A percentile compares a stretch with the other conserved stretches of the same genome.
phyloP scores from a whole-genome alignment of 1,140 invertebrate species.

The Argopecten irradians region DNA sequence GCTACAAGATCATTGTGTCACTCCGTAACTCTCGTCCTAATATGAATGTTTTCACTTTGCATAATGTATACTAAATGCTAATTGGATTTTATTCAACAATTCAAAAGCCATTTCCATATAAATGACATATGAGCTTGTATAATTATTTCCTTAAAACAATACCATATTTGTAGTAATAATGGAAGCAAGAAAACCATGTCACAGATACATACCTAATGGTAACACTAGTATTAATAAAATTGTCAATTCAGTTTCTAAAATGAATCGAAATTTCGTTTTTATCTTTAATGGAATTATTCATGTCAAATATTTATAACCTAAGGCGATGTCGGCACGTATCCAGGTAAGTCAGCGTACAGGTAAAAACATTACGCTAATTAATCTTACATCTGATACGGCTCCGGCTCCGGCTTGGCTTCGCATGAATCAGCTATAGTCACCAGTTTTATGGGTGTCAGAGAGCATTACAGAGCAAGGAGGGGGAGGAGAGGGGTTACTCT shows the following conservation, averaged over 20 bases:
- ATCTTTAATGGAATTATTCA: background rate
- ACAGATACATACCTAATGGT: background rate
- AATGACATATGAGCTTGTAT: background rate
- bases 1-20: too few relatives aligned
- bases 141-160: background rate
- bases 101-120: background rate
- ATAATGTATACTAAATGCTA: background rate
- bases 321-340: background rate
- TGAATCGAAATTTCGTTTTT: background rate
- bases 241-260: background rate
- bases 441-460: too few relatives aligned
- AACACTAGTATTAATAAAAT: background rate
- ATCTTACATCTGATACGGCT: background rate
- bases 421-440: background rate
- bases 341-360: background rate
- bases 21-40: background rate
- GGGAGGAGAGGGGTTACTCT: too few relatives aligned
- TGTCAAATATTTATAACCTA: background rate
- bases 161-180: too few relatives aligned
- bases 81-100: background rate
- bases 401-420: background rate
- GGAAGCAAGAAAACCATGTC: too few relatives aligned
- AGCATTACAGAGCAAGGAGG: too few relatives aligned
- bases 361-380: background rate
- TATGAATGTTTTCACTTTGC: background rate